phyloP scores from a whole-genome alignment of 2,888 invertebrate genomes.

The Ctenicera cuprea region DNA sequence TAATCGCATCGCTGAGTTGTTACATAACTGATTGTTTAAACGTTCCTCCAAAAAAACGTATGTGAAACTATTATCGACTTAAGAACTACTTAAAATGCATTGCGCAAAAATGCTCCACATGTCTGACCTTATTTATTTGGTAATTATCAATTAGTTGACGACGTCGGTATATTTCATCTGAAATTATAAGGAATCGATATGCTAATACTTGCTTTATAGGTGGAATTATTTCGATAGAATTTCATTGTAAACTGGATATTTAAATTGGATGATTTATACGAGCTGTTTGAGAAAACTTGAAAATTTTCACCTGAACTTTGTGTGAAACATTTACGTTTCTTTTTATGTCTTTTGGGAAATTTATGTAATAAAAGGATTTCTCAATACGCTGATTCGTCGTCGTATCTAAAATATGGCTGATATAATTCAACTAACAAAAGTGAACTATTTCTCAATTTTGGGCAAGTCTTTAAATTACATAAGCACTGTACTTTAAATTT shows the following conservation, averaged over 20 bases:
- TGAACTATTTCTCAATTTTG: too few species aligned
- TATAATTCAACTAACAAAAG: too few species aligned
- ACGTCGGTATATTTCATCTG: neutral
- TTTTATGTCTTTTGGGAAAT: too few species aligned
- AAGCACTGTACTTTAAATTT: too few species aligned
- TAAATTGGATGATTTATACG: neutral
- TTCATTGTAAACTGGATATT: neutral
- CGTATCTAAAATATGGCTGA: too few species aligned
- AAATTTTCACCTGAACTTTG: neutral
- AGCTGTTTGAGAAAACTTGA: constrained; percentile 1
- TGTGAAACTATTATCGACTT: neutral
- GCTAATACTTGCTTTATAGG: neutral
- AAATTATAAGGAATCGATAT: neutral
- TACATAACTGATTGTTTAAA: constrained; percentile 21
- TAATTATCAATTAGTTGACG: constrained; percentile 21
- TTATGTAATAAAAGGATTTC: too few species aligned
- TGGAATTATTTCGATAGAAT: neutral
- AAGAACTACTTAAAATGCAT: neutral
- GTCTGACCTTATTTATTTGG: constrained; percentile 21
- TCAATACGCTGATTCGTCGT: too few species aligned
- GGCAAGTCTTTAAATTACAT: too few species aligned
- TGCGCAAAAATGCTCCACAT: constrained; percentile 21
- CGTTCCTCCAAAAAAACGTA: constrained; percentile 3
- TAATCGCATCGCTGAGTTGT: constrained; percentile 13
- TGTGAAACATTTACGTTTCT: too few species aligned